Conservation (phyloP, 1,140 invertebrate species). For the Formica selysi region DNA sequence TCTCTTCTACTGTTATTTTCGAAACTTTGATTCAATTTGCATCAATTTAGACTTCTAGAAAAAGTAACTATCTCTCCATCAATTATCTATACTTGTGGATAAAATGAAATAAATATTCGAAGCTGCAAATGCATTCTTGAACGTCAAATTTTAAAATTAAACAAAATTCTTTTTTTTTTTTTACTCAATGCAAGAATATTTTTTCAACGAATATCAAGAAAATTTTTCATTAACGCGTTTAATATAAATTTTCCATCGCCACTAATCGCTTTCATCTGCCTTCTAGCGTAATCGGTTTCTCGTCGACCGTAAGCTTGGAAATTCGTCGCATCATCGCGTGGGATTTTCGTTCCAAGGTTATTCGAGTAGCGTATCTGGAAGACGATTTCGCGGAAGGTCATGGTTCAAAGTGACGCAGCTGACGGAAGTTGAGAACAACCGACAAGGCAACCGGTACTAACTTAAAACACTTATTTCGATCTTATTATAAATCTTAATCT, state of each 20-base stretch:
- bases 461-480: constrained; percentile 59
- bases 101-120: not conserved
- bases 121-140: not conserved
- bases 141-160: constrained; percentile 1
- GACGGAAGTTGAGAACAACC: constrained; percentile 32
- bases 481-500: constrained; percentile 46
- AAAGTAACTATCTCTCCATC: constrained; percentile 8
- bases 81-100: not conserved
- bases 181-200: not conserved
- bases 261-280: not conserved
- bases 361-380: not conserved
- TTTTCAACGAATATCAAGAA: too few relatives aligned
- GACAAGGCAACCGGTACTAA: constrained; percentile 35
- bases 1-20: not conserved
- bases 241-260: not conserved
- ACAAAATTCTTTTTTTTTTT: not conserved
- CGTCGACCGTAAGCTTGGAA: constrained; percentile 31
- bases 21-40: constrained; percentile 28
- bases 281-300: constrained; percentile 28
- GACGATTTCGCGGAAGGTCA: constrained; percentile 71
- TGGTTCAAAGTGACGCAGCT: constrained; percentile 67
- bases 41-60: not conserved
- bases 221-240: not conserved
- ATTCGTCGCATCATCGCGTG: constrained; percentile 47
- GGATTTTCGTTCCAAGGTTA: constrained; percentile 43